Evolutionary conservation across 1,140 invertebrate genomes (phyloP).

Genomic region (Drosophila nigromelanica): DNA sequence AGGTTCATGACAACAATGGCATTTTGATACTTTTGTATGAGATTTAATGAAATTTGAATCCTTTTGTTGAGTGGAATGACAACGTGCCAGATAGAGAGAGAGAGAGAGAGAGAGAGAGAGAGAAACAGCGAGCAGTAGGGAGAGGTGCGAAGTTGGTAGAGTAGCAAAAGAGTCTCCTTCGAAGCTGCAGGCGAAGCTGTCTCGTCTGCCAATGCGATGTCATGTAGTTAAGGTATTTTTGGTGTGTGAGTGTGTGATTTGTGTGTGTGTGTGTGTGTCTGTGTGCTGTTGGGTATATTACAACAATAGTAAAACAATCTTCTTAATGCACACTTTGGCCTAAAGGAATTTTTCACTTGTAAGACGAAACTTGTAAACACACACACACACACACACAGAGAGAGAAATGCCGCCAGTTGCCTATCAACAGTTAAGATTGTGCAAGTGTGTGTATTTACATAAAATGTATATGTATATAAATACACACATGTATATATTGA

Average conservation of each 20-base stretch:
- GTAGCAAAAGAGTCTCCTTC: too few species aligned
- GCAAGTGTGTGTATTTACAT: constrained; percentile 17
- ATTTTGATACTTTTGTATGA: constrained; percentile 83
- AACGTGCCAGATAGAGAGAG: constrained; percentile 17
- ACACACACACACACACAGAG: neutral
- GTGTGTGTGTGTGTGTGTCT: constrained; percentile 21
- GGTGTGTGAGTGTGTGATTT: constrained; percentile 21
- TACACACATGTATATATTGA: constrained; percentile 47
- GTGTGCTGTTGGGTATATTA: constrained; percentile 52
- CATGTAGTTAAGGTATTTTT: constrained; percentile 70
- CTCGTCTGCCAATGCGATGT: constrained; percentile 55
- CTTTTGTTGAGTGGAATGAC: constrained; percentile 75
- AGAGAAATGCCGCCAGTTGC: constrained; percentile 11
- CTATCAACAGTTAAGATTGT: constrained; percentile 56
- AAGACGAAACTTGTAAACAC: constrained; percentile 67
- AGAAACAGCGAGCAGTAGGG: too few species aligned
- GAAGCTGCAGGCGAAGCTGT: constrained; percentile 42
- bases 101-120: neutral
- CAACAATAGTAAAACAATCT: constrained; percentile 83
- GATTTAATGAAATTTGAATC: constrained; percentile 82
- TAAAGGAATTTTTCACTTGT: constrained; percentile 81
- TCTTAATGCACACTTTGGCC: constrained; percentile 82
- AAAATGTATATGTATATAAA: constrained; percentile 13
- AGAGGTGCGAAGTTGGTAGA: neutral
- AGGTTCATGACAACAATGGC: constrained; percentile 80